These are phyloP conservation scores for Hemichromis elongatus DNA, from an alignment of 2,113 vertebrate genomes.

Conservation along the genomic window DNA sequence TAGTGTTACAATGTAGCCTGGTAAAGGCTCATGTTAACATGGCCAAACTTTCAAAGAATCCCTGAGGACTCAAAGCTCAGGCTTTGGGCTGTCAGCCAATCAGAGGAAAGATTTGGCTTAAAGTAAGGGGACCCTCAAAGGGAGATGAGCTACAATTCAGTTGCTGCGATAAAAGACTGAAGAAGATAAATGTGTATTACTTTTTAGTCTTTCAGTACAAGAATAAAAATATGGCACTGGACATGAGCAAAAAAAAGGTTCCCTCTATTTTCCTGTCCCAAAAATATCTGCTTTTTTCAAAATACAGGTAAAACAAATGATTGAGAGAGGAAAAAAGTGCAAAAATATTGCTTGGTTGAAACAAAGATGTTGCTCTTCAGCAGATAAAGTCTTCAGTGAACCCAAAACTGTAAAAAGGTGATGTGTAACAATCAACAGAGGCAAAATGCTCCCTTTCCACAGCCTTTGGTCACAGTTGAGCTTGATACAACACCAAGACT, in stretches of 20 bases:
- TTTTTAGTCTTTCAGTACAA: background rate
- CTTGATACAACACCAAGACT: background rate
- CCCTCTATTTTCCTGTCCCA: background rate
- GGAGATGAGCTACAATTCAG: background rate
- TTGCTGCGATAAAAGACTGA: background rate
- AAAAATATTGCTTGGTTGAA: background rate
- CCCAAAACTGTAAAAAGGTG: background rate
- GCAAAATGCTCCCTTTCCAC: background rate
- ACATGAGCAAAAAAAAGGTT: background rate
- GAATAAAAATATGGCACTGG: background rate
- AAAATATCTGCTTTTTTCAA: background rate
- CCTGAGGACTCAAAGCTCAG: background rate
- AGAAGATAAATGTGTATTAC: background rate
- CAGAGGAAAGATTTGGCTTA: background rate
- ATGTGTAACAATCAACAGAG: background rate
- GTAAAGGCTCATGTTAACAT: background rate
- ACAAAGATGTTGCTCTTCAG: background rate
- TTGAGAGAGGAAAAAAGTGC: background rate
- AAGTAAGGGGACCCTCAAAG: background rate
- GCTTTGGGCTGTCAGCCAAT: background rate
- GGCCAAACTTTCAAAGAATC: background rate
- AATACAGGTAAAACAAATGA: background rate
- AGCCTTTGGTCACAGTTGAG: background rate
- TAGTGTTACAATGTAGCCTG: background rate
- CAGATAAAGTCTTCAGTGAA: background rate